phyloP scores from a whole-genome alignment of 2,888 invertebrate genomes.

The Galeruca laticollis region DNA sequence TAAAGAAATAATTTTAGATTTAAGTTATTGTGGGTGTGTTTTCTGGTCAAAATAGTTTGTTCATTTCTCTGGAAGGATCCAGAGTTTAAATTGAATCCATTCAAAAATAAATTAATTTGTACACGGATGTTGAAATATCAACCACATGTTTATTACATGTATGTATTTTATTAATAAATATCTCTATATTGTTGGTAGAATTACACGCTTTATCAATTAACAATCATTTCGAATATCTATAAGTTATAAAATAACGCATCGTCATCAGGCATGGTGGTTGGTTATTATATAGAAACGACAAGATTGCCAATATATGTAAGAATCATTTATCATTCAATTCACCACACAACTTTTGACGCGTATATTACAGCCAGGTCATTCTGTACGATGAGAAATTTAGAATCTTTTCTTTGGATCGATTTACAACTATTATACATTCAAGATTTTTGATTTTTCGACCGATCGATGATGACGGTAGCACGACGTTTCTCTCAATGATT shows the following conservation, averaged over 20 bases:
- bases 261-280: not conserved
- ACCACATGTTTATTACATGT: no score
- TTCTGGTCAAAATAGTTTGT: no score
- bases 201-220: not conserved
- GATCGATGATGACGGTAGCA: no score
- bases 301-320: constrained; percentile 33
- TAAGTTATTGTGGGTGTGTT: no score
- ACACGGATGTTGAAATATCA: no score
- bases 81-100: no score
- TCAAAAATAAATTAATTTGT: no score
- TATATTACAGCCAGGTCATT: constrained; percentile 34
- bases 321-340: constrained; percentile 32
- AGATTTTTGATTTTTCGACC: not conserved
- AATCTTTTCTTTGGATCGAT: no score
- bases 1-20: no score
- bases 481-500: no score
- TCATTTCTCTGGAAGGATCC: no score
- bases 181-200: not conserved
- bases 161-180: not conserved
- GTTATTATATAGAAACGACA: constrained; percentile 2
- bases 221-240: not conserved
- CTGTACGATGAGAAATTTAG: constrained; percentile 31
- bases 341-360: constrained; percentile 18
- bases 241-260: not conserved
- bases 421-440: no score